Percentiles rank a stretch among this genome's conserved stretches.
phyloP scores from a whole-genome alignment of 2,888 invertebrate species.

The Meganola albula region DNA sequence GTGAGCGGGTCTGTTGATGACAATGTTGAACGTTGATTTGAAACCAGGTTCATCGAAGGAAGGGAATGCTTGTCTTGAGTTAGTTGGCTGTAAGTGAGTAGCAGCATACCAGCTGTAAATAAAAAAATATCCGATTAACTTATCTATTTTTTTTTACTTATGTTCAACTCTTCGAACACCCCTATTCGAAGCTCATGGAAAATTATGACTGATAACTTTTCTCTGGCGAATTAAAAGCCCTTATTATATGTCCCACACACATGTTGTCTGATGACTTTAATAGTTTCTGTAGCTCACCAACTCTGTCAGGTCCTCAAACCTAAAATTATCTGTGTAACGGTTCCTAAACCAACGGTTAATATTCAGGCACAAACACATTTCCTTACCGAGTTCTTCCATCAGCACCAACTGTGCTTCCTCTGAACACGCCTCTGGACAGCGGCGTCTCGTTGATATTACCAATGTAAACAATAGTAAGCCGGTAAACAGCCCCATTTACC shows the following conservation, averaged over 20 bases:
- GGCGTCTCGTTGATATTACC: constrained; percentile 70
- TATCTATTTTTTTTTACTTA: too few species aligned
- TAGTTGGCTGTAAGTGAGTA: constrained; percentile 87
- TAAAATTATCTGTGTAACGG: too few species aligned
- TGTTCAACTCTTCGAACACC: too few species aligned
- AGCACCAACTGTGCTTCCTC: constrained; percentile 53
- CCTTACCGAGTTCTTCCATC: constrained; percentile 51
- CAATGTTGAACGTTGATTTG: constrained; percentile 78
- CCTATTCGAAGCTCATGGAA: too few species aligned
- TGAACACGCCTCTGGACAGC: constrained; percentile 60
- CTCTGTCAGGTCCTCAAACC: too few species aligned
- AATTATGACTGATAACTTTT: too few species aligned
- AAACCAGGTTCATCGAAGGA: constrained; percentile 89
- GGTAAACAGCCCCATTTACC: constrained; percentile 35
- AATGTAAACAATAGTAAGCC: constrained; percentile 44
- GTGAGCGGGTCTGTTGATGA: constrained; percentile 48
- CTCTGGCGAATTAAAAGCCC: too few species aligned
- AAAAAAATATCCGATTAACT: background rate
- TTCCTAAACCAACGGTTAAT: too few species aligned
- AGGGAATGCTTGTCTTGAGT: constrained; percentile 87
- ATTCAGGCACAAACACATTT: background rate
- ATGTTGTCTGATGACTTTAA: too few species aligned
- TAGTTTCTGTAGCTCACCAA: too few species aligned
- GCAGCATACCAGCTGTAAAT: constrained; percentile 83
- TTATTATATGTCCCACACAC: too few species aligned